A percentile compares a stretch with the other conserved stretches of the same genome.
These are phyloP conservation scores for Oryzias curvinotus DNA, from an alignment of 2,113 vertebrate species.

Conservation along the genomic window DNA sequence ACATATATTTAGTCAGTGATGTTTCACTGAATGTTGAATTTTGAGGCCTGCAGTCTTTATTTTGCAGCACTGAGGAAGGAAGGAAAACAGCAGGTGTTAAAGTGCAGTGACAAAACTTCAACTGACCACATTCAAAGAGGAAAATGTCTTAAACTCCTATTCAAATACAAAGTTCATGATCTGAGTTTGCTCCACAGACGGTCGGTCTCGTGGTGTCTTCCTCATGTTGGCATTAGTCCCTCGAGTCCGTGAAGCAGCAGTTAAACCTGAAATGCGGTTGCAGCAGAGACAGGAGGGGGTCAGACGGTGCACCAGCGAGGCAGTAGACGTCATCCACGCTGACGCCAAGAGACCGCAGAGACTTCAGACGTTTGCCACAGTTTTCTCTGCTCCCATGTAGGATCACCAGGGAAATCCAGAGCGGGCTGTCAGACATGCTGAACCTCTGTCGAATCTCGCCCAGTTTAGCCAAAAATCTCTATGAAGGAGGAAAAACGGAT, in stretches of 20 bases:
- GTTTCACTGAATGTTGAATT: no score
- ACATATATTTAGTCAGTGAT: no score
- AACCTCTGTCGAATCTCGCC: constrained; percentile 53
- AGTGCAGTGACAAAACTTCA: no score
- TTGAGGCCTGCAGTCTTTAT: no score
- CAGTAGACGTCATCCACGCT: constrained; percentile 58
- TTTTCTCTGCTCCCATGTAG: constrained; percentile 24
- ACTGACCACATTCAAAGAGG: no score
- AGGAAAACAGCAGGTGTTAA: no score
- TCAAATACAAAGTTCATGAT: no score
- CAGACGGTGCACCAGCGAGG: constrained; percentile 47
- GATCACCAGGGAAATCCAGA: constrained; percentile 47
- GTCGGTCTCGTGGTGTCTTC: no score
- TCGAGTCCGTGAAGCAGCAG: not conserved
- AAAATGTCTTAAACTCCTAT: no score
- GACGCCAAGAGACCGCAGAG: constrained; percentile 40
- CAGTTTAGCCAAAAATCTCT: constrained; percentile 44
- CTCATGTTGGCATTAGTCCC: constrained; percentile 20
- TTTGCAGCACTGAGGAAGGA: no score
- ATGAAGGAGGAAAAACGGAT: not conserved
- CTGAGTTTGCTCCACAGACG: no score
- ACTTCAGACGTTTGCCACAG: constrained; percentile 24
- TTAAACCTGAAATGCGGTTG: constrained; percentile 54
- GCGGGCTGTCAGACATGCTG: constrained; percentile 37
- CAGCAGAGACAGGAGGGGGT: constrained; percentile 44